phyloP scores from a whole-genome alignment of 2,888 invertebrate genomes.

The Mycalesis mineus region DNA sequence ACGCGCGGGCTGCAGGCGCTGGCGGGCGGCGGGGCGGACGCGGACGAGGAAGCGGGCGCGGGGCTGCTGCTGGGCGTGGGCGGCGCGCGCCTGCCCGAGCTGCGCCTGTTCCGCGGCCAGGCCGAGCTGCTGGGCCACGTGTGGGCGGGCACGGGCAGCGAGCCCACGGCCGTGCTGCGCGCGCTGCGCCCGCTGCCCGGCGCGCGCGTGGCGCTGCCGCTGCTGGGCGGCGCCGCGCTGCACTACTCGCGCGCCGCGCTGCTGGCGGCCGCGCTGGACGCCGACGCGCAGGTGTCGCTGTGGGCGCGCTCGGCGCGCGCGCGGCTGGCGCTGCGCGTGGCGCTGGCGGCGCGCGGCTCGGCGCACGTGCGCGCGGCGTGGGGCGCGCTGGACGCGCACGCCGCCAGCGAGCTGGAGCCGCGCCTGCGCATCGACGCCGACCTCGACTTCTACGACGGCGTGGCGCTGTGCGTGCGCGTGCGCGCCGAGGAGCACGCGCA shows the following conservation, averaged over 20 bases:
- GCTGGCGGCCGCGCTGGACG: conserved; percentile 33
- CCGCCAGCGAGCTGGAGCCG: conserved; percentile 34
- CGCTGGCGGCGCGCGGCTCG: conserved; percentile 22
- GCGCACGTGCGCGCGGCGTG: conserved; percentile 30
- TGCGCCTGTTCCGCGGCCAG: conserved; percentile 44
- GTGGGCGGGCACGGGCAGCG: conserved; percentile 59
- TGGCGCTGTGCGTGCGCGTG: conserved; percentile 57
- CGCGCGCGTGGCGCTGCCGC: conserved; percentile 25
- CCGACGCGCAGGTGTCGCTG: conserved; percentile 40
- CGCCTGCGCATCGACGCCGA: conserved; percentile 43
- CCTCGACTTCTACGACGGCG: conserved; percentile 57
- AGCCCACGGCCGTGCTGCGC: conserved; percentile 51
- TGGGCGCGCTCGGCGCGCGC: conserved; percentile 42
- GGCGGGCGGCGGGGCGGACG: conserved; percentile 27
- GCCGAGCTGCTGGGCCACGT: conserved; percentile 59
- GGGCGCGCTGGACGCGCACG: conserved; percentile 29
- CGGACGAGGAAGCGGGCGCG: conserved; percentile 37
- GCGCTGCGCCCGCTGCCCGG: conserved; percentile 31
- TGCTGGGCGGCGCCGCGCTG: conserved; percentile 33
- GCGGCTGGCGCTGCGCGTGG: conserved; percentile 32
- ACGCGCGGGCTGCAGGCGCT: conserved; percentile 42
- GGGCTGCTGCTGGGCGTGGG: conserved; percentile 46
- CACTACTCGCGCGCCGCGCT: conserved; percentile 26
- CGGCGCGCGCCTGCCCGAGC: conserved; percentile 43
- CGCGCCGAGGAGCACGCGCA: conserved; percentile 29